Base-by-base conservation (phyloP, 2,113 vertebrate species). In the Microtus pennsylvanicus region DNA sequence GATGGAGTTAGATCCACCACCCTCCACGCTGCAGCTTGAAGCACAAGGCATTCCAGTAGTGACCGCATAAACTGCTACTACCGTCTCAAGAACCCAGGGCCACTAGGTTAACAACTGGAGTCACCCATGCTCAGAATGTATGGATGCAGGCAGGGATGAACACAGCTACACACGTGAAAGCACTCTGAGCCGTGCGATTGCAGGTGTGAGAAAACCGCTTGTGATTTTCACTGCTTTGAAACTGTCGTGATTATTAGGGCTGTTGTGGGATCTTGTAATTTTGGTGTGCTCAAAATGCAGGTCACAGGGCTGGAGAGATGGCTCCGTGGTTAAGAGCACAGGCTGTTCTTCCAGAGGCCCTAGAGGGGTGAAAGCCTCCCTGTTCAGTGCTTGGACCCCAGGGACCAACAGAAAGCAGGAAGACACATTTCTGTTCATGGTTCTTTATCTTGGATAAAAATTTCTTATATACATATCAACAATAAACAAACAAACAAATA, bases 11-110 rank as follows among this genome's bases (percentile, higher is more conserved):
- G 95, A 87, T 1, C 80, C 26, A 42, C 6, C 21, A 30, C 33
- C 42, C 28, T 72, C 65, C 5, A 3, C 67, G 74, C 17, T 17
- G 0, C 13, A 47, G 61, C 58, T 42, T 80, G 19, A 33, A 81
- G 50, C n/a, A 30, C 0, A 0, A 0, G 42, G 45, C 2, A 0
- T 16, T 63, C 38, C 7, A 16, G 12, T 0, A 80, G 69, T 3
- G 0, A 83, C 4, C 3, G 22, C 19, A 5, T 16, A 42, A 50
- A 17, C 28, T 47, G 69, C 38, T 35, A 35, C n/a, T 22, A 42
- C 30, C 11, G 21, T 70, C 87, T 91, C 50, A 89, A 76, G 89
- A 72, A 78, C 58, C 14, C 3, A 1, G 10, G 58, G 22, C 45
- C 22, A 55, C 14, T 72, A 61, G 52, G 5, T 47, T 28, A 81